Base-by-base conservation (phyloP, 2,888 invertebrate genomes). In the Cheilosia soror region DNA sequence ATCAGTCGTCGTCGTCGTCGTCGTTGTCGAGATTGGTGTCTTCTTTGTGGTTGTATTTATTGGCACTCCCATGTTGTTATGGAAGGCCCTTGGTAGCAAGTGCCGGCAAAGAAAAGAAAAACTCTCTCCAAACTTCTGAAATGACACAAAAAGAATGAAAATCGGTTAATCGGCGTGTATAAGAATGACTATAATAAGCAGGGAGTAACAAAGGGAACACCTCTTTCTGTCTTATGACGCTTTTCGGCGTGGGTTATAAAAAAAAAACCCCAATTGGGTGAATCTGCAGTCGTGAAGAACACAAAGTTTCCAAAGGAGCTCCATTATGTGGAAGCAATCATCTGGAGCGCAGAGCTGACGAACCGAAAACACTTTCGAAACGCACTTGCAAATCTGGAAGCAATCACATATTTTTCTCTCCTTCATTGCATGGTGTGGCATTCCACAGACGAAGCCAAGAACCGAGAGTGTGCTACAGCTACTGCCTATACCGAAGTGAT, bases 41-140 rank as follows among this genome's bases (percentile, higher is more conserved):
- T 80, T 80, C 47, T 58, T 75, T 55, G 57, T 86, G 15, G 63
- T 73, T 47, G 71, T 76, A 63, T 82, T 79, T 82, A 77, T 84
- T 82, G 87, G 87, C 87, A 84, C 87, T 87, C 87, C 87, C 87
- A 87, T 87, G 84, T 85, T 85, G 63, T 65, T 68, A 87, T 87
- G 84, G 87, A 87, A 87, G 87, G 85, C 87, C 87, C 60, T 60
- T 49, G 29, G 25, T 44, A 15, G 60, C 42, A 33, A 51, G 27
- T 62, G 9, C 44, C 55, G 31, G 51, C 57, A 40, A 44, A 49
- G 29, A 37, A 37, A 37, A 4, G 1, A 1, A 29, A 51, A 51
- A 51, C 42, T 42, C 40, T 49, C 47, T 40, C 40, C 13, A 29
- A 75, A 73, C 7, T 77, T 25, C 85, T 85, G 77, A 49, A 85